phyloP scores from a whole-genome alignment of 2,888 invertebrate species.

The Dryadula phaetusa region DNA sequence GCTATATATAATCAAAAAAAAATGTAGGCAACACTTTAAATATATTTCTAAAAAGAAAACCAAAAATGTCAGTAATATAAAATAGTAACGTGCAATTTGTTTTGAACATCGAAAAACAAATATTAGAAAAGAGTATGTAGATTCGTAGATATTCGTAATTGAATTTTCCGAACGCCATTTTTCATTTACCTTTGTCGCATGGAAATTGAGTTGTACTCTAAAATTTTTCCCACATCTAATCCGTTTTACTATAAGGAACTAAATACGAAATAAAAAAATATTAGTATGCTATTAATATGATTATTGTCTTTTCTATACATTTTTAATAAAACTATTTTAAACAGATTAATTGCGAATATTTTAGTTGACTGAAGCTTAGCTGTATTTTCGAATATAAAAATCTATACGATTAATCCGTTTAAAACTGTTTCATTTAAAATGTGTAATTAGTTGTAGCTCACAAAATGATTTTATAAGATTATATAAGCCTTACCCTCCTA shows the following conservation, averaged over 20 bases:
- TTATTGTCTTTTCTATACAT: no score
- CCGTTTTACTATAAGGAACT: constrained; percentile 5
- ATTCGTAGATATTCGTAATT: constrained; percentile 20
- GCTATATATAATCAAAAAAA: no score
- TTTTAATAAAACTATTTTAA: no score
- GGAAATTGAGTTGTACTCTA: constrained; percentile 25
- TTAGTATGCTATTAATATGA: neutral
- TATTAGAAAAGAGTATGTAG: neutral
- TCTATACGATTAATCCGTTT: no score
- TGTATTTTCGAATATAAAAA: no score
- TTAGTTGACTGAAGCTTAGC: no score
- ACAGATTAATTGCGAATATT: no score
- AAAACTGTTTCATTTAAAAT: no score
- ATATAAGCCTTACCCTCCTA: no score
- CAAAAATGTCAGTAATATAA: neutral
- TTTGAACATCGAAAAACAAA: neutral
- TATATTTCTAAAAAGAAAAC: neutral
- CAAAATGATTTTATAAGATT: no score
- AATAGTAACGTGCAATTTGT: neutral
- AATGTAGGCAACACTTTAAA: no score
- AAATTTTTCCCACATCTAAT: constrained; percentile 27
- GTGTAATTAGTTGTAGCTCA: no score
- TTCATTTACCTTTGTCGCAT: constrained; percentile 26
- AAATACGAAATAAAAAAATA: neutral
- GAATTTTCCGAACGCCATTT: constrained; percentile 28